Percentiles rank a stretch among this genome's conserved stretches.
Evolutionary conservation across 2,888 invertebrate genomes (phyloP).

Genomic region (Tigriopus californicus): DNA sequence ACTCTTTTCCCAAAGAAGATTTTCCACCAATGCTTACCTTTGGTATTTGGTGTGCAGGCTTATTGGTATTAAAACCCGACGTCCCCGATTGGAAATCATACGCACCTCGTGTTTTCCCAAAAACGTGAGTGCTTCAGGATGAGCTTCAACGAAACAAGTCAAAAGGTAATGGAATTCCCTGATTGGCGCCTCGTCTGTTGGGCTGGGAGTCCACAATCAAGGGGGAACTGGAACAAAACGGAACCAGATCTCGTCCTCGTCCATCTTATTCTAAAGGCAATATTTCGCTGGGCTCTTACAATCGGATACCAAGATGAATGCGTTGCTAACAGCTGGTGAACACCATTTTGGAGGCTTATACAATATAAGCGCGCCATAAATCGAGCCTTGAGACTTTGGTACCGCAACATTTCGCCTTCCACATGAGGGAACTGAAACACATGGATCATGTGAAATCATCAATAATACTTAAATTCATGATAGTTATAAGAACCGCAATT

Average conservation of each 20-base stretch:
- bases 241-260: constrained; percentile 11
- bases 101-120: constrained; percentile 20
- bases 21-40: background rate
- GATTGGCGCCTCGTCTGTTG: constrained; percentile 59
- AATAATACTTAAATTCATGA: background rate
- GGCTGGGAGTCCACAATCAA: constrained; percentile 65
- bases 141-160: constrained; percentile 61
- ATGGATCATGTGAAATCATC: background rate
- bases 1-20: background rate
- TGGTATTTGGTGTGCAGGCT: background rate
- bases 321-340: constrained; percentile 69
- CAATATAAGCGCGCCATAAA: constrained; percentile 64
- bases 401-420: constrained; percentile 63
- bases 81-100: background rate
- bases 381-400: constrained; percentile 67
- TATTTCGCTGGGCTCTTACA: constrained; percentile 41
- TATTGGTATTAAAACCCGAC: background rate
- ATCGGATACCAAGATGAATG: constrained; percentile 63
- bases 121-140: constrained; percentile 25
- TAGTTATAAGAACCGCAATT: background rate
- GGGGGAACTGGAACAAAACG: constrained; percentile 53
- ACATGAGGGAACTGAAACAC: constrained; percentile 51
- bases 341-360: constrained; percentile 41
- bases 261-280: background rate
- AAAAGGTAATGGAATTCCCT: constrained; percentile 50